Conservation (phyloP, 2,888 invertebrate genomes). For the Leptinotarsa haldemani region DNA sequence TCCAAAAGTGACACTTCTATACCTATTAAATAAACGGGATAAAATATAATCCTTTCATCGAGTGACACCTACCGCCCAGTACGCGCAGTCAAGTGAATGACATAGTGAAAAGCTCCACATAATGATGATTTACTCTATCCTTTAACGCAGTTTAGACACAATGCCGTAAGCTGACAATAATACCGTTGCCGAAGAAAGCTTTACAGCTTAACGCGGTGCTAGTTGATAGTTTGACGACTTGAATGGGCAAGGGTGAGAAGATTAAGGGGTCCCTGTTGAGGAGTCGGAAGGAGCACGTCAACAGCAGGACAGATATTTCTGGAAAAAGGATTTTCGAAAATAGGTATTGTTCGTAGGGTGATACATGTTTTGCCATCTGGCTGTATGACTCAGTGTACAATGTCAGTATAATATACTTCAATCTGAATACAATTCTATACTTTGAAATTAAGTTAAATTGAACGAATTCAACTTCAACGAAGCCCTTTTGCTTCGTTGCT, state of each 20-base stretch:
- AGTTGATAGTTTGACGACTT: slow-evolving; percentile 40
- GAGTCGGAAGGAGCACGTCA: slow-evolving; percentile 3
- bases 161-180: slow-evolving; percentile 45
- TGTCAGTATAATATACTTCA: too few species aligned
- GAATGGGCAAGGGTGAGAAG: slow-evolving; percentile 23
- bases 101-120: slow-evolving; percentile 39
- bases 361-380: slow-evolving; percentile 2
- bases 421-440: too few species aligned
- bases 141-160: slow-evolving; percentile 42
- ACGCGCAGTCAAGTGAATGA: slow-evolving; percentile 38
- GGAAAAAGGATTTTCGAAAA: slow-evolving; percentile 11
- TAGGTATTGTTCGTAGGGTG: slow-evolving; percentile 3
- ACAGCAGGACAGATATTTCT: slow-evolving; percentile 3
- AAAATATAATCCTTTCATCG: slow-evolving; percentile 44
- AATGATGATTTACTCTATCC: slow-evolving; percentile 45
- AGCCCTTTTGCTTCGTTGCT: too few species aligned
- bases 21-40: slow-evolving; percentile 42
- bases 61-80: slow-evolving; percentile 31
- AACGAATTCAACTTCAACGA: too few species aligned
- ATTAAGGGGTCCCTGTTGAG: slow-evolving; percentile 22
- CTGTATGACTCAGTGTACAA: neutral
- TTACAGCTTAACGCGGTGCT: slow-evolving; percentile 32
- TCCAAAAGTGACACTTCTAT: slow-evolving; percentile 33
- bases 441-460: too few species aligned
- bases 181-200: slow-evolving; percentile 42